A percentile compares a stretch with the other conserved stretches of the same genome.
phyloP scores from a whole-genome alignment of 2,888 invertebrate species.

The Ichneumoninae sp. region DNA sequence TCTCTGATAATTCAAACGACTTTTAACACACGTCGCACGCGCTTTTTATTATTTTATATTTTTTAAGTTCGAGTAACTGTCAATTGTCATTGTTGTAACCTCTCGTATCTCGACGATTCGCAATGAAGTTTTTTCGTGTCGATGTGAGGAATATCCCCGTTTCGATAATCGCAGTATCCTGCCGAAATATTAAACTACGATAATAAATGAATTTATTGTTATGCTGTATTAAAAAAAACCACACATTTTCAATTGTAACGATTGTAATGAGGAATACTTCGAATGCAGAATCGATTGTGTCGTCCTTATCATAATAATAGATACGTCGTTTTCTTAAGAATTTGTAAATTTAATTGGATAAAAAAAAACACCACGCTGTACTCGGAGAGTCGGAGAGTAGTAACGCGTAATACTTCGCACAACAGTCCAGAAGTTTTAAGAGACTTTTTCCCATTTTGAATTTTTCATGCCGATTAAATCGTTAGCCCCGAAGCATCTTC shows the following conservation, averaged over 20 bases:
- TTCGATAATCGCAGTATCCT: slow-evolving; percentile 17
- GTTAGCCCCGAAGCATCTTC: slow-evolving; percentile 31
- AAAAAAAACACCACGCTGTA: slow-evolving; percentile 5
- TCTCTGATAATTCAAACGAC: slow-evolving; percentile 43
- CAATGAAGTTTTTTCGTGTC: slow-evolving; percentile 27
- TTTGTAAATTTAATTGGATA: slow-evolving; percentile 48
- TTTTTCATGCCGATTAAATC: slow-evolving; percentile 36
- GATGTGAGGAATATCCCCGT: background rate
- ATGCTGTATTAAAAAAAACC: slow-evolving; percentile 9
- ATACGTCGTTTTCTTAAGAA: slow-evolving; percentile 20
- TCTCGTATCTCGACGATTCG: slow-evolving; percentile 42
- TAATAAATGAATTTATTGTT: slow-evolving; percentile 56
- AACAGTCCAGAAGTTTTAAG: slow-evolving; percentile 5
- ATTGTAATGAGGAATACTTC: slow-evolving; percentile 46
- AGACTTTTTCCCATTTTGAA: slow-evolving; percentile 47
- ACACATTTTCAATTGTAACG: slow-evolving; percentile 54
- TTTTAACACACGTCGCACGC: slow-evolving; percentile 52
- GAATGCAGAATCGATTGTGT: slow-evolving; percentile 49
- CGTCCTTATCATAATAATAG: slow-evolving; percentile 29
- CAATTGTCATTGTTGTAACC: slow-evolving; percentile 23
- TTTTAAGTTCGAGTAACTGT: slow-evolving; percentile 23
- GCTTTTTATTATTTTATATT: slow-evolving; percentile 4
- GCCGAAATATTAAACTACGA: slow-evolving; percentile 29
- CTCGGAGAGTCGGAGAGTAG: background rate
- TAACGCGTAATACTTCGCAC: slow-evolving; percentile 29